Conservation (phyloP, 1,140 invertebrate genomes). For the Brachionus rotundiformis region DNA sequence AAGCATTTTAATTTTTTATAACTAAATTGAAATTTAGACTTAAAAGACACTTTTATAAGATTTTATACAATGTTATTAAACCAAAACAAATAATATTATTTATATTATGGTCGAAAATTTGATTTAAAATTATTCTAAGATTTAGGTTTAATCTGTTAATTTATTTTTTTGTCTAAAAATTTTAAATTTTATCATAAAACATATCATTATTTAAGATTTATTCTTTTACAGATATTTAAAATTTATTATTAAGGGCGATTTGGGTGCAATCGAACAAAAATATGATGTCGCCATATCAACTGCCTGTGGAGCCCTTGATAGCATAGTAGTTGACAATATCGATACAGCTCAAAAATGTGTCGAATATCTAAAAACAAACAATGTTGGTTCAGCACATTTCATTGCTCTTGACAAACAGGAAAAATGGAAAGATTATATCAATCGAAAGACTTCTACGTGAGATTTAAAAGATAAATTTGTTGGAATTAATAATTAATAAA, state of each 20-base stretch:
- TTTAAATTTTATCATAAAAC: no score
- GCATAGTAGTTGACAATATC: conserved; percentile 87
- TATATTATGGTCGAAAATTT: no score
- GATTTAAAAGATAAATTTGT: conserved; percentile 57
- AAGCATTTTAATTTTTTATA: no score
- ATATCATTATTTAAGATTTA: no score
- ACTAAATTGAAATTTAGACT: no score
- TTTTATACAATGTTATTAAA: no score
- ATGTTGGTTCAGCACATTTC: conserved; percentile 67
- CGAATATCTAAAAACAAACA: conserved; percentile 75
- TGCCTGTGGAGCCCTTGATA: conserved; percentile 81
- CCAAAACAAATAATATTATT: no score
- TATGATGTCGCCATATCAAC: conserved; percentile 95
- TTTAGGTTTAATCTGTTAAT: no score
- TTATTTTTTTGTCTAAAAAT: no score
- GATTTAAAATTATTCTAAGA: no score
- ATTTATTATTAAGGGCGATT: conserved; percentile 73
- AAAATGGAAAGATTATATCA: conserved; percentile 59
- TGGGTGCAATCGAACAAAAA: conserved; percentile 89
- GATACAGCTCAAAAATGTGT: conserved; percentile 82
- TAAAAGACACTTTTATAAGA: no score
- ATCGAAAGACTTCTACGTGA: conserved; percentile 59
- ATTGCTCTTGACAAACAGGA: conserved; percentile 69
- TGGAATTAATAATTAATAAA: background rate
- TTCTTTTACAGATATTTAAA: background rate